Evolutionary conservation across 2,797 vertebrate species (phyloP), one percentile per base, ranked within the genome.

Genomic region (Hemibagrus guttatus): DNA sequence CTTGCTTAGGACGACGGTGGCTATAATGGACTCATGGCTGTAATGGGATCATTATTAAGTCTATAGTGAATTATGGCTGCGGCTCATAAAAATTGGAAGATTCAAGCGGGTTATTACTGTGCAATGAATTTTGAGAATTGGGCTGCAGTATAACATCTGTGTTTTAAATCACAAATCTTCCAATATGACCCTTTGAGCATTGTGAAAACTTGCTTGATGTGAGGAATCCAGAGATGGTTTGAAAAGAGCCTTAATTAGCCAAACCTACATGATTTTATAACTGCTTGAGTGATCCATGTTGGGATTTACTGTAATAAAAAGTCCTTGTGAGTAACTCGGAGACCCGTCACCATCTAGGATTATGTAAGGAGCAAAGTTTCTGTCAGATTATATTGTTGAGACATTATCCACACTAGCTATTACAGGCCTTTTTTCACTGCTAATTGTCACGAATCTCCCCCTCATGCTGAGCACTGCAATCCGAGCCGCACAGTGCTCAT

Each of bases 31-130:
- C 82, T 83, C 82, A 66, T 54, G 54, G 82, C 54, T 83, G 28
- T 83, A 71, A 83, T 71, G 66, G 52, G 58, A 66, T 83, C 82
- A 71, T 69, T 83, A 83, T 69, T 39, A 83, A 69, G 52, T 83
- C 82, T 83, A 72, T 69, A 39, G 82, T 71, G 28, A 83, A 59
- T 83, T 83, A 83, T 71, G 39, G 52, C 82, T 35, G 31, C 31
- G 35, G 49, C 52, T 58, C 28, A 39, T 58, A 58, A 71, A 71
- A 71, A 83, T 58, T 64, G 39, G 64, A 69, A 9, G 52, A 69
- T 71, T 83, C 66, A 71, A 71, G 66, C 39, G 28, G 81, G 66
- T 69, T 83, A 83, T 71, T 83, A 83, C 66, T 81, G 35, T 63
- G 35, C 59, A 49, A 64, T 81, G 59, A 81, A 81, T 81, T 81